Evolutionary conservation across 2,888 invertebrate species (phyloP).

Genomic region (Phortica okadai): DNA sequence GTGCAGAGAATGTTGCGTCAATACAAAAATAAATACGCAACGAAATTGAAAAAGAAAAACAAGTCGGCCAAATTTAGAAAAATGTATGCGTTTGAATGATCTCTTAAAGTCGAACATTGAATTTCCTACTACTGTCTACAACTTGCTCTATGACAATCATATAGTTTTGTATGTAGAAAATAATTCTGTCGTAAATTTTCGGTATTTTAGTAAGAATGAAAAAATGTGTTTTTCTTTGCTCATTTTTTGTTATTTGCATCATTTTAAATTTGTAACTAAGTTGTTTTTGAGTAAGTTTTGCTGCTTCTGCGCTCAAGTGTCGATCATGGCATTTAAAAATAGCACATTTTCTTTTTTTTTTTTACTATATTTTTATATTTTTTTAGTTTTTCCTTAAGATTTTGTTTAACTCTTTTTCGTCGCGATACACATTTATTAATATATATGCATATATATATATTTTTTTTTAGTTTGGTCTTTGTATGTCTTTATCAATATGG

Average conservation of each 20-base stretch:
- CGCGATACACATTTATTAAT: conserved; percentile 5
- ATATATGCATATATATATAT: background rate
- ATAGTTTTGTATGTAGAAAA: background rate
- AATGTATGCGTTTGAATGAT: background rate
- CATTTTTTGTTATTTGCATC: no score
- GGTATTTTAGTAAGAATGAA: no score
- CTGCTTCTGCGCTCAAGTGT: background rate
- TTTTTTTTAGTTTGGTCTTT: conserved; percentile 7
- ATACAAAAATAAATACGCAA: conserved; percentile 58
- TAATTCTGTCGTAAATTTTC: no score
- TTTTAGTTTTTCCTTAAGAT: conserved; percentile 4
- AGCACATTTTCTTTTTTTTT: background rate
- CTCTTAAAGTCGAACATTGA: background rate
- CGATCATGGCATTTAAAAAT: conserved; percentile 15
- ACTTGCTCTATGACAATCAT: background rate
- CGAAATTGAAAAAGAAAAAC: conserved; percentile 47
- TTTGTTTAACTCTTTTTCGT: conserved; percentile 2
- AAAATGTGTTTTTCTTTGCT: no score
- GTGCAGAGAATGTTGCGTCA: conserved; percentile 45
- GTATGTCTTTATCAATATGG: conserved; percentile 25
- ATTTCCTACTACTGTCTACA: background rate
- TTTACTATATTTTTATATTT: conserved; percentile 6
- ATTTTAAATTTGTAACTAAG: no score
- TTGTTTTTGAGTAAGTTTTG: background rate
- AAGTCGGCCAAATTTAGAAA: conserved; percentile 75